phyloP scores from a whole-genome alignment of 2,888 invertebrate species.

The Globia sparganii region DNA sequence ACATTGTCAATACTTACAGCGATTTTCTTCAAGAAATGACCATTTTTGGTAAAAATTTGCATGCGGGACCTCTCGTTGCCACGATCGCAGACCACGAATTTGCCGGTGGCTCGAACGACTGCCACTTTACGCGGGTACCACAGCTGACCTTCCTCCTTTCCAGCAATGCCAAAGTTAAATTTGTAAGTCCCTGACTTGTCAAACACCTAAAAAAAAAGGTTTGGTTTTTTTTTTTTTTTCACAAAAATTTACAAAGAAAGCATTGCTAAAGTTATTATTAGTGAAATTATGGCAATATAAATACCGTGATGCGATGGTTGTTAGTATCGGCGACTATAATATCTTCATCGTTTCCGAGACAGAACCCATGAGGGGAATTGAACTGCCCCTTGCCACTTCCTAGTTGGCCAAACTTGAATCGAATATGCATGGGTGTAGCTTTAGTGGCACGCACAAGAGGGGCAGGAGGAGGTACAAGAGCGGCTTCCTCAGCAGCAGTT shows the following conservation, averaged over 20 bases:
- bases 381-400: conserved; percentile 98
- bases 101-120: conserved; percentile 95
- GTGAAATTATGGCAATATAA: not conserved
- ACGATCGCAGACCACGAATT: conserved; percentile 99
- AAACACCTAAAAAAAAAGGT: conserved; percentile 92
- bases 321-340: conserved; percentile 99
- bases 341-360: conserved; percentile 98
- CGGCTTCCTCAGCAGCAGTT: conserved; percentile 86
- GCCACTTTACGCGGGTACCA: conserved; percentile 99
- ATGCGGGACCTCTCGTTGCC: conserved; percentile 98
- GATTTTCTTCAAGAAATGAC: conserved; percentile 98
- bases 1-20: conserved; percentile 87
- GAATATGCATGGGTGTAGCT: conserved; percentile 96
- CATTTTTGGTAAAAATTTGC: conserved; percentile 99
- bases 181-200: conserved; percentile 98
- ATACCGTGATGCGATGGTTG: conserved; percentile 97
- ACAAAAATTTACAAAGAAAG: not conserved
- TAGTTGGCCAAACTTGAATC: conserved; percentile 98
- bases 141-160: conserved; percentile 98
- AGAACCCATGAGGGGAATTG: conserved; percentile 99
- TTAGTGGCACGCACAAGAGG: conserved; percentile 92
- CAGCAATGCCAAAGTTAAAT: conserved; percentile 98
- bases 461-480: conserved; percentile 86
- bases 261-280: not conserved
- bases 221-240: no score